Evolutionary conservation across 2,797 vertebrate species (phyloP).

Genomic region (Enteromius viviparus): DNA sequence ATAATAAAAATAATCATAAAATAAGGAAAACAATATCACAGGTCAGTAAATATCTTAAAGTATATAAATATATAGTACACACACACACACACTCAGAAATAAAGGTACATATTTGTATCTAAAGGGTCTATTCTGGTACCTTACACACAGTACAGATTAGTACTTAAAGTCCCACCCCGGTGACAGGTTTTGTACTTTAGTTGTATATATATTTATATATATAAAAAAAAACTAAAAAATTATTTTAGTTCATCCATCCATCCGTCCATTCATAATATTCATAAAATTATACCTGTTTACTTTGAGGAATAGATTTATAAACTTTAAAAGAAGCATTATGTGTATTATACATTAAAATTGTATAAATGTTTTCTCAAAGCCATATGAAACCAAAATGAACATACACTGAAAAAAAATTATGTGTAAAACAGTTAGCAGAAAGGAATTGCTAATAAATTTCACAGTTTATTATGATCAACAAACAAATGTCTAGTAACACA

Average conservation of each 20-base stretch:
- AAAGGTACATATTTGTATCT: too few species aligned
- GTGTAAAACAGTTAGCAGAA: not conserved
- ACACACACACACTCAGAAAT: too few species aligned
- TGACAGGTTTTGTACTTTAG: too few species aligned
- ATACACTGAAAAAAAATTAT: not conserved
- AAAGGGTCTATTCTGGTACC: too few species aligned
- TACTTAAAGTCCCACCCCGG: too few species aligned
- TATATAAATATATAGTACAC: not conserved
- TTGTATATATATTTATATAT: too few species aligned
- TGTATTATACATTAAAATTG: not conserved
- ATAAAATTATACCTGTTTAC: not conserved
- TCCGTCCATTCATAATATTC: not conserved
- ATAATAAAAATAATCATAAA: not conserved
- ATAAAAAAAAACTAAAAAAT: too few species aligned
- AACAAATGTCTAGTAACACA: not conserved
- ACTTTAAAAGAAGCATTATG: not conserved
- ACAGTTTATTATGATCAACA: not conserved
- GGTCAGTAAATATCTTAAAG: not conserved
- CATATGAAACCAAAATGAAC: not conserved
- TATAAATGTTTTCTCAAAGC: not conserved
- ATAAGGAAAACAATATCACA: not conserved
- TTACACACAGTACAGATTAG: too few species aligned
- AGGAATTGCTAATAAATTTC: not conserved
- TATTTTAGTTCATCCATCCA: too few species aligned
- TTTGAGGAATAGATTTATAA: not conserved